These are phyloP conservation scores for Rhynchomys soricoides DNA, from an alignment of 2,113 vertebrate species.

Conservation along the genomic window DNA sequence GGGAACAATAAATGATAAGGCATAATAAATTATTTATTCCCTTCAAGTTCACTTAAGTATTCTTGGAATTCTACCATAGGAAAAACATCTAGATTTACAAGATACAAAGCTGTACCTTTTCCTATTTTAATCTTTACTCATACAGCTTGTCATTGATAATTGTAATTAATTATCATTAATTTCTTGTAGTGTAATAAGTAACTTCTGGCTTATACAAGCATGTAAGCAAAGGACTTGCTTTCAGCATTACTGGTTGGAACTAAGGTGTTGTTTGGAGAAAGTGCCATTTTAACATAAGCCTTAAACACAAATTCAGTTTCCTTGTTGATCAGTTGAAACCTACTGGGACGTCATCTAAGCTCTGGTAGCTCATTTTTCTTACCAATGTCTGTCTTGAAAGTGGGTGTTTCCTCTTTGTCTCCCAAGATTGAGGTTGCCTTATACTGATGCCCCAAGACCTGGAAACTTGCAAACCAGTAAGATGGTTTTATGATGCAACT, in stretches of 20 bases:
- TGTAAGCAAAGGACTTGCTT: slow-evolving; percentile 31
- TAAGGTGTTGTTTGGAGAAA: slow-evolving; percentile 38
- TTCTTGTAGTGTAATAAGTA: slow-evolving; percentile 16
- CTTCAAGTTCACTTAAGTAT: slow-evolving; percentile 48
- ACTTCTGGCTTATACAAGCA: slow-evolving; percentile 50
- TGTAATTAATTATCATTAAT: slow-evolving; percentile 37
- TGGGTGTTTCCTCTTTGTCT: not conserved
- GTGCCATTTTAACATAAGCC: slow-evolving; percentile 24
- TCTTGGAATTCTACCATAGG: not conserved
- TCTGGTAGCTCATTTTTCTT: not conserved
- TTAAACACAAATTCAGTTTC: slow-evolving; percentile 52
- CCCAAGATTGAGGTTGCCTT: slow-evolving; percentile 20
- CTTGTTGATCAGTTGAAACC: slow-evolving; percentile 27
- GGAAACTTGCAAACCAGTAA: slow-evolving; percentile 49
- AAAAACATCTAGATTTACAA: slow-evolving; percentile 37
- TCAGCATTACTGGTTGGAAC: slow-evolving; percentile 15
- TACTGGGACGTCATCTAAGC: not conserved
- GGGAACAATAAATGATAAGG: not conserved
- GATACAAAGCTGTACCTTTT: slow-evolving; percentile 39
- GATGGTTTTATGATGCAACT: slow-evolving; percentile 49
- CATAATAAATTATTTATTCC: not conserved
- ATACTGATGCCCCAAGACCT: slow-evolving; percentile 14
- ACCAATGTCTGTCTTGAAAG: slow-evolving; percentile 49
- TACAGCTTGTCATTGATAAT: slow-evolving; percentile 7
- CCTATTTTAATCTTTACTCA: slow-evolving; percentile 56